Percentiles rank a stretch among this genome's conserved stretches.
Evolutionary conservation across 2,888 invertebrate species (phyloP).

Genomic region (Abscondita cerata): DNA sequence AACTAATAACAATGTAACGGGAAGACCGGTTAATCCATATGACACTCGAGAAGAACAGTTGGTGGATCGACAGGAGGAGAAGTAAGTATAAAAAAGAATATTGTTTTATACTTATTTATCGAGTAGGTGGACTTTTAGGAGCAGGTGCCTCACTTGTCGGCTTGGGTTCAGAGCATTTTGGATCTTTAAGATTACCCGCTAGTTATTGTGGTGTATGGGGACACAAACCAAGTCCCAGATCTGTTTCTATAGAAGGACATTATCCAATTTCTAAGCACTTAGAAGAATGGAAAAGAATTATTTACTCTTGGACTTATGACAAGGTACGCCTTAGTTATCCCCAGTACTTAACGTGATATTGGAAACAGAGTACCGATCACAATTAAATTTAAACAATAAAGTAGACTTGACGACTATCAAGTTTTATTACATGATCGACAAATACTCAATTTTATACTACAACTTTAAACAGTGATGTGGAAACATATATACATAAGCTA

Average conservation of each 20-base stretch:
- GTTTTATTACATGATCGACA: conserved; percentile 1
- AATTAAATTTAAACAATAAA: not conserved
- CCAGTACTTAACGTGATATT: conserved; percentile 75
- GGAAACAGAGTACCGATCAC: conserved; percentile 55
- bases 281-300: conserved; percentile 69
- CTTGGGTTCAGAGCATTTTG: conserved; percentile 88
- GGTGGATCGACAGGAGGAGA: conserved; percentile 93
- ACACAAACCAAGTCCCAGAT: conserved; percentile 84
- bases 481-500: not conserved
- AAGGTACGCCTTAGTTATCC: conserved; percentile 82
- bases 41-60: conserved; percentile 69
- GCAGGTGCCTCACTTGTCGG: conserved; percentile 83
- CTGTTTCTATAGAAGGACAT: conserved; percentile 72
- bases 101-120: conserved; percentile 33
- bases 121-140: conserved; percentile 74
- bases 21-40: conserved; percentile 85
- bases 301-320: conserved; percentile 87
- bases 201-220: conserved; percentile 93
- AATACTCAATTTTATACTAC: conserved; percentile 7
- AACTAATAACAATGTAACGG: conserved; percentile 78
- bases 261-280: conserved; percentile 68
- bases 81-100: conserved; percentile 58
- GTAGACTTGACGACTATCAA: not conserved
- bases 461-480: not conserved
- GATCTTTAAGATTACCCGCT: conserved; percentile 86